Base-by-base conservation (phyloP, 2,888 invertebrate genomes). In the Phanerotoma sp. region DNA sequence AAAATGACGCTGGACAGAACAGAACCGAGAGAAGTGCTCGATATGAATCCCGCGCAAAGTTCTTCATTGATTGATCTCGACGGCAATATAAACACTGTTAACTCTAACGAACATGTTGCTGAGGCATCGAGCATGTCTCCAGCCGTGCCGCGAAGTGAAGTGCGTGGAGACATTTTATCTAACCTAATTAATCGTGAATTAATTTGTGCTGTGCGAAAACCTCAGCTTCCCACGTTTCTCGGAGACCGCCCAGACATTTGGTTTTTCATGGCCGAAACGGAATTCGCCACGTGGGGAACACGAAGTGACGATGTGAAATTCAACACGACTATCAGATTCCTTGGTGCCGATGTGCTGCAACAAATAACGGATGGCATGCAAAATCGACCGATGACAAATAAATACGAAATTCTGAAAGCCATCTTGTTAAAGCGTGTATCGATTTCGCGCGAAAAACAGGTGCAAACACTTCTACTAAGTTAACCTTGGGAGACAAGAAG, bases 401-500 rank as follows among this genome's bases (percentile, higher is more conserved):
- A 38, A n/a, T 56, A 56, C 20, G 9, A 28, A 9, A 1, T 11
- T 15, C 5, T 28, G 32, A 9, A 51, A 54, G 21, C 4, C 22
- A 22, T 15, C 10, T 40, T 62, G 2, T 33, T 59, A n/a, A 48
- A 30, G 3, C 50, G 59, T 2, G 32, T 57, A 10, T 42, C 57
- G 5, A 56, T 56, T 7, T 58, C 62, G 0, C 30, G 48, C 10
- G 63, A 62, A 7, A 42, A 45, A 5, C 56, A 58, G 21, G 28
- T 65, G 25, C 51, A 58, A 20, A 56, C 55, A 16, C 38, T 55
- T 2, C 52, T 65, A 32, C 60, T 10, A 60, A 60, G 13, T 33
- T 60, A 9, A 59, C 60, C 35, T 59, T 66, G 5, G 64, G 62
- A 3, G 51, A 51, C 22, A 41, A 52, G 13, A 63, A 58, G 35